Evolutionary conservation across 2,888 invertebrate species (phyloP), one percentile per base, ranked within the genome.

Genomic region (Leptinotarsa juncta): DNA sequence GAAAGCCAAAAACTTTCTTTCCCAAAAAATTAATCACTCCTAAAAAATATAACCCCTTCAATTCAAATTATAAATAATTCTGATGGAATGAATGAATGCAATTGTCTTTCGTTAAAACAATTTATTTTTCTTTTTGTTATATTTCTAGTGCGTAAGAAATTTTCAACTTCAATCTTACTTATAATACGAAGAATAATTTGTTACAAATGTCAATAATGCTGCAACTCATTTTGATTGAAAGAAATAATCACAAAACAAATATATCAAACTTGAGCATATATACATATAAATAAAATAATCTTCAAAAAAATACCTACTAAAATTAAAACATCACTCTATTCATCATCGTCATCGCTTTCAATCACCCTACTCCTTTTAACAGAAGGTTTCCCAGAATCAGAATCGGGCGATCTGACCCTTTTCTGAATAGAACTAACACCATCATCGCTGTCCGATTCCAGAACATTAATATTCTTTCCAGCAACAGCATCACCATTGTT

Each of bases 331-430:
- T 32, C 62, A 32, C 26, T 32, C 32, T 15, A 62, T 4, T 55
- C 69, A 55, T 69, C 55, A 10, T 84, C 84, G 72, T 84, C 85
- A 81, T 85, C 84, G 74, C 84, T 85, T 23, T 81, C 80, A 65
- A 85, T 76, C 65, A 85, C 72, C 72, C 83, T 82, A 42, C 75
- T 79, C 65, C 80, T 77, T 71, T 85, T 86, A 42, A 79, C n/a
- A 7, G 20, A 20, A 20, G 81, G 81, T 50, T 77, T 81, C 62
- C 83, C 83, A 18, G 60, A 57, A 57, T 69, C 69, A 32, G 76
- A 73, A 77, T 84, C 82, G 49, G 84, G 82, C 7, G 83, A 82
- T 75, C 81, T 73, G 50, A 48, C 67, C 70, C 83, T 78, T 75
- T 69, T 69, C 16, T 42, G 57, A 14, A 55, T n/a, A 55, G 83